phyloP scores from a whole-genome alignment of 1,140 invertebrate species.

The Atta texana region DNA sequence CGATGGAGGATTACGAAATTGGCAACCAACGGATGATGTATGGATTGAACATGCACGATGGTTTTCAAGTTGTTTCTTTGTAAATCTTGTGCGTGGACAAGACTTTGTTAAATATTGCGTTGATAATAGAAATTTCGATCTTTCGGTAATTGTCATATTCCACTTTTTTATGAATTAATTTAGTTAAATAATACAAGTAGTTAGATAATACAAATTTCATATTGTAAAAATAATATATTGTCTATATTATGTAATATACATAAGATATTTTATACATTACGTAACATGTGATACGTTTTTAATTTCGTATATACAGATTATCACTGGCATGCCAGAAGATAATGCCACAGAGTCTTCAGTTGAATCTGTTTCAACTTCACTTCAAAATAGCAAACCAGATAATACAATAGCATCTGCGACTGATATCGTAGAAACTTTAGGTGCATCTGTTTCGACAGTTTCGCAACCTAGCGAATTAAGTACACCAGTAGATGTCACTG shows the following conservation, averaged over 20 bases:
- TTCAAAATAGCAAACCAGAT: constrained; percentile 77
- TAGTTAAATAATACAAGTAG: background rate
- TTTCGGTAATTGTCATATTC: constrained; percentile 68
- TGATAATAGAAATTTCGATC: constrained; percentile 78
- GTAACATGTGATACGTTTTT: background rate
- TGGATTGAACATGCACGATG: constrained; percentile 96
- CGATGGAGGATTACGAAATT: constrained; percentile 94
- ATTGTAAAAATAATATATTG: background rate
- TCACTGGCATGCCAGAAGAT: constrained; percentile 78
- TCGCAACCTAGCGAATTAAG: background rate
- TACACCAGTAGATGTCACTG: constrained; percentile 38
- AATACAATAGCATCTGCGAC: background rate
- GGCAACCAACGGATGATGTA: constrained; percentile 94
- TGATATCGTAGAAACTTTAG: constrained; percentile 56
- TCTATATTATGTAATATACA: background rate
- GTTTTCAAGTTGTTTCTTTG: constrained; percentile 94
- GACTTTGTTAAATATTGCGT: constrained; percentile 90
- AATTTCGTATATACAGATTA: constrained; percentile 73
- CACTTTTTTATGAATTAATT: background rate
- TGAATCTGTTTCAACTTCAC: constrained; percentile 57
- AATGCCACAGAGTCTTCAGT: constrained; percentile 63
- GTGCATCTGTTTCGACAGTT: constrained; percentile 62
- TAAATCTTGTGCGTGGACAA: constrained; percentile 92
- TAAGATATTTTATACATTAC: background rate
- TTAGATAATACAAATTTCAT: background rate